Percentiles rank a stretch among this genome's conserved stretches.
These are phyloP conservation scores for Dicaeum eximium DNA, from an alignment of 2,113 vertebrate species.

Conservation along the genomic window DNA sequence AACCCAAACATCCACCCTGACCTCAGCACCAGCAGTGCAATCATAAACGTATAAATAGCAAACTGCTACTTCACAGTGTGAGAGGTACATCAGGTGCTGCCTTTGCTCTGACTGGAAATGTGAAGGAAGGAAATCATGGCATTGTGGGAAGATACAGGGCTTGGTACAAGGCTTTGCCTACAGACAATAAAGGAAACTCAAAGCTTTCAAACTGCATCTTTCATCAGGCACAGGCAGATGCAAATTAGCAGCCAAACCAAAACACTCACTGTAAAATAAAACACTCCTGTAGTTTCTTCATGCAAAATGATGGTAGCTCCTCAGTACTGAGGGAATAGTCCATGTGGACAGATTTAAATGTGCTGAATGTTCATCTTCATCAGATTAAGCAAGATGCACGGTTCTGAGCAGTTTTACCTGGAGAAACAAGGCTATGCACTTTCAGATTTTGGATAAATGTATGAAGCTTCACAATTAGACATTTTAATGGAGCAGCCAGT, in stretches of 20 bases:
- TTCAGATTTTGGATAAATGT: not conserved
- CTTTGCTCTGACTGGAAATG: not conserved
- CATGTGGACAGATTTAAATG: not conserved
- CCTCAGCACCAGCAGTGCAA: not conserved
- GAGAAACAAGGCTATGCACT: not conserved
- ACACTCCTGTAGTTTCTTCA: not conserved
- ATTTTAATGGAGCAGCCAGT: not conserved
- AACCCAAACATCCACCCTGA: not conserved
- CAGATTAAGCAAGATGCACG: not conserved
- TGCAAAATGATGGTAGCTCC: not conserved
- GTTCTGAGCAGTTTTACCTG: not conserved
- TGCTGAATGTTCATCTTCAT: not conserved
- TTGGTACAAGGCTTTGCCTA: not conserved
- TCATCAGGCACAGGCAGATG: not conserved
- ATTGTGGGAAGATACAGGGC: not conserved
- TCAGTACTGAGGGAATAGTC: not conserved
- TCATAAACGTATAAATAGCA: not conserved
- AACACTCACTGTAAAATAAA: not conserved
- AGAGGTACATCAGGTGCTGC: not conserved
- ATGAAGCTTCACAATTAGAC: not conserved
- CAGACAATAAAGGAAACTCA: not conserved
- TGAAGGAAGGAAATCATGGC: not conserved
- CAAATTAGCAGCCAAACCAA: not conserved
- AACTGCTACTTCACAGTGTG: not conserved
- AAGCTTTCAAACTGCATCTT: not conserved